These are phyloP conservation scores for Drosophila paracracens DNA, from an alignment of 2,888 invertebrate species.

Conservation along the genomic window DNA sequence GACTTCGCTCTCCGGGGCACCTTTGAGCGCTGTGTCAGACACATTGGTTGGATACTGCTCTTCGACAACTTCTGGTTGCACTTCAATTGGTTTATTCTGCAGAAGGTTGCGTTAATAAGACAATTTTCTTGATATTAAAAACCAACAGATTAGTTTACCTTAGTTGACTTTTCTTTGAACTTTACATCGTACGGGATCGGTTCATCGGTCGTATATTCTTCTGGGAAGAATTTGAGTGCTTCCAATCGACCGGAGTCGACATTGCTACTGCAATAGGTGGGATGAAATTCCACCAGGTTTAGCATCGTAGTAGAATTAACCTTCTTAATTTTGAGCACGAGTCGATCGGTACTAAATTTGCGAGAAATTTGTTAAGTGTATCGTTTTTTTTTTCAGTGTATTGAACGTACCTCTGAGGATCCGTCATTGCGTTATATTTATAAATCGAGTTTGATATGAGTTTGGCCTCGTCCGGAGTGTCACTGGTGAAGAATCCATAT, in stretches of 20 bases:
- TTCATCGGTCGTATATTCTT: conserved; percentile 85
- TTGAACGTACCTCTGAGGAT: conserved; percentile 31
- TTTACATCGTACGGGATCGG: conserved; percentile 61
- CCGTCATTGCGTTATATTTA: conserved; percentile 85
- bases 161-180: conserved; percentile 82
- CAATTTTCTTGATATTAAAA: not conserved
- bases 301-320: conserved; percentile 88
- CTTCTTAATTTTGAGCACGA: conserved; percentile 89
- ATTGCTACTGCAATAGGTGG: conserved; percentile 89
- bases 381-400: not conserved
- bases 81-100: conserved; percentile 24
- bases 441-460: conserved; percentile 88
- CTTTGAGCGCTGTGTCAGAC: not conserved
- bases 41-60: not conserved
- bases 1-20: not conserved
- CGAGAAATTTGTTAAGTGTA: not conserved
- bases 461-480: conserved; percentile 87
- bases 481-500: conserved; percentile 90
- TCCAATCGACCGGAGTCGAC: conserved; percentile 88
- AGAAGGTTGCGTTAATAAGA: not conserved
- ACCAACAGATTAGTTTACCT: conserved; percentile 56
- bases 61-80: conserved; percentile 3
- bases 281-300: conserved; percentile 88
- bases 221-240: conserved; percentile 89
- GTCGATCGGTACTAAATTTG: conserved; percentile 87